Percentiles rank a stretch among this genome's conserved stretches.
Evolutionary conservation across 2,113 vertebrate genomes (phyloP).

Genomic region (Thunnus maccoyii): DNA sequence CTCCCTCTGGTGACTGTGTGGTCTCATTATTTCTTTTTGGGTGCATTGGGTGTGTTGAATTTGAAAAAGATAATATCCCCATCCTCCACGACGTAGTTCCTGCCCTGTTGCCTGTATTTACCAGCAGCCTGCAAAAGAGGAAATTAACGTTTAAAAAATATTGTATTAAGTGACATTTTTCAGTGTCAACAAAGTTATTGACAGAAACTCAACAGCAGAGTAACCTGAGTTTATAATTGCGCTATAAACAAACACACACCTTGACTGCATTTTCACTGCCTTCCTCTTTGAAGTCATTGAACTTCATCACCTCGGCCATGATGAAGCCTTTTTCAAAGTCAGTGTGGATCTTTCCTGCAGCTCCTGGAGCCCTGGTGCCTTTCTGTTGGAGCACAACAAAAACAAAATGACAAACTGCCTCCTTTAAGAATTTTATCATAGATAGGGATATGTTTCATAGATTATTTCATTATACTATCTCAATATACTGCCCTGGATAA

Average conservation of each 20-base stretch:
- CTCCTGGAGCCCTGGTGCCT: constrained; percentile 95
- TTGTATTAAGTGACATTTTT: background rate
- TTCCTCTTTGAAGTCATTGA: constrained; percentile 96
- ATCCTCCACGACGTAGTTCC: constrained; percentile 97
- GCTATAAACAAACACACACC: constrained; percentile 77
- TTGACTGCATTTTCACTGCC: constrained; percentile 94
- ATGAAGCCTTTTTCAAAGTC: constrained; percentile 99
- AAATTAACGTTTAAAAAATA: background rate
- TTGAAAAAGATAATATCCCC: constrained; percentile 99
- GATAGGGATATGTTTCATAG: background rate
- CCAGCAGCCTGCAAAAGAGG: constrained; percentile 90
- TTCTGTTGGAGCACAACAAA: constrained; percentile 87
- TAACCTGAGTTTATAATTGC: background rate
- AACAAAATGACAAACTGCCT: background rate
- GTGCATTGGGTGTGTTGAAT: constrained; percentile 99
- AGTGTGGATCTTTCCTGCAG: constrained; percentile 99
- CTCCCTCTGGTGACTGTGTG: constrained; percentile 12
- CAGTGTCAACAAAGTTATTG: background rate
- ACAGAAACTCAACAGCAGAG: background rate
- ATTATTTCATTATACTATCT: background rate
- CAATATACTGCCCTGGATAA: background rate
- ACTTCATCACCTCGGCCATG: constrained; percentile 99
- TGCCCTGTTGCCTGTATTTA: constrained; percentile 98
- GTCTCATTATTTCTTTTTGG: constrained; percentile 96
- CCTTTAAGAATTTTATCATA: background rate